These are phyloP conservation scores for Sebastes trivittatus DNA, from an alignment of 2,797 vertebrate genomes.

Conservation along the genomic window DNA sequence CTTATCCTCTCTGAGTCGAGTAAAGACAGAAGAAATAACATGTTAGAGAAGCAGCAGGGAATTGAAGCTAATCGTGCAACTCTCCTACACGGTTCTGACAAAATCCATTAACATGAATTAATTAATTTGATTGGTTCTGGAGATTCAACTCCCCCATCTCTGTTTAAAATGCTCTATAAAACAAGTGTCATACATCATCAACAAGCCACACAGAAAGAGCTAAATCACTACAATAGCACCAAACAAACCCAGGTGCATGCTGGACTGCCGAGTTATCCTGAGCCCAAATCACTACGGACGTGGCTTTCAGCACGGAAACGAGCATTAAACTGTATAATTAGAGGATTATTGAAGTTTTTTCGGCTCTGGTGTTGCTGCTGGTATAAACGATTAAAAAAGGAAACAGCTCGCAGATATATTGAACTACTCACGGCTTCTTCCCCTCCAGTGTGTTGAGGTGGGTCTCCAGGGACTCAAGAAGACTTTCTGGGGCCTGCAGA, in stretches of 20 bases:
- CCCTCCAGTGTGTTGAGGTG: constrained; percentile 98
- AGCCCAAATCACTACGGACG: background rate
- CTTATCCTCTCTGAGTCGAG: constrained; percentile 75
- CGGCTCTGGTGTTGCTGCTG: background rate
- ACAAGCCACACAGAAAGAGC: background rate
- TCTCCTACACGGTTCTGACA: background rate
- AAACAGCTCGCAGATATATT: background rate
- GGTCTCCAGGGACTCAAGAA: constrained; percentile 97
- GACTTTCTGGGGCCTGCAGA: constrained; percentile 95
- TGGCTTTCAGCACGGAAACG: background rate
- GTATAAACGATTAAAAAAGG: background rate
- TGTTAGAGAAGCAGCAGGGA: constrained; percentile 25
- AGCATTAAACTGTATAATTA: background rate
- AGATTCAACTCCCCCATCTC: background rate
- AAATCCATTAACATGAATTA: background rate
- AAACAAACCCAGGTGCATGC: background rate
- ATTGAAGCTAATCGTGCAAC: too few species aligned
- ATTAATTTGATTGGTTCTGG: background rate
- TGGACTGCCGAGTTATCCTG: background rate
- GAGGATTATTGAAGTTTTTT: background rate
- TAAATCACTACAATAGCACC: background rate
- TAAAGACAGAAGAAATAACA: constrained; percentile 47
- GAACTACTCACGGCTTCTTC: constrained; percentile 90
- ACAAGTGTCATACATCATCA: too few species aligned
- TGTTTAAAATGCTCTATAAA: too few species aligned